A percentile compares a stretch with the other conserved stretches of the same genome.
phyloP scores from a whole-genome alignment of 2,888 invertebrate species.

The Oligia latruncula region DNA sequence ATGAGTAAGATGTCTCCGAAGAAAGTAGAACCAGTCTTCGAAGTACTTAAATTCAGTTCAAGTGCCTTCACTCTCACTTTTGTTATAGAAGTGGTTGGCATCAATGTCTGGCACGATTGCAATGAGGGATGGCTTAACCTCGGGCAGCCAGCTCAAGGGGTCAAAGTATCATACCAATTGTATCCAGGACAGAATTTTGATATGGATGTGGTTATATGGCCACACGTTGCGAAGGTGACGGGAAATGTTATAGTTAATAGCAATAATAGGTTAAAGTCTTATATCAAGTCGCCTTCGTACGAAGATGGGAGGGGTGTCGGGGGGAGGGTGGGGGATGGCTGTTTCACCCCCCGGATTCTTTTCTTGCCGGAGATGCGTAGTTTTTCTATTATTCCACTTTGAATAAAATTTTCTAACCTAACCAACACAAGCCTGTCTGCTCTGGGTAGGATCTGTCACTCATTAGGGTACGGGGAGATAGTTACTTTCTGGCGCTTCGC shows the following conservation, averaged over 20 bases:
- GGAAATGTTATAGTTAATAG: not conserved
- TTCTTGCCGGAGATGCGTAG: too few species aligned
- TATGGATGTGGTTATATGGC: constrained; percentile 83
- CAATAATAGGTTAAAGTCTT: too few species aligned
- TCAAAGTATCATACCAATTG: constrained; percentile 77
- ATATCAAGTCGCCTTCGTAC: too few species aligned
- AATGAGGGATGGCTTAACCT: constrained; percentile 79
- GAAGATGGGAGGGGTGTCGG: too few species aligned
- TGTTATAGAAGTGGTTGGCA: constrained; percentile 80
- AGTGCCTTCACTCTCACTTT: constrained; percentile 83
- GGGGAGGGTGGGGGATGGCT: too few species aligned
- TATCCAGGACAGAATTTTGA: constrained; percentile 80
- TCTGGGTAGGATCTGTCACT: too few species aligned
- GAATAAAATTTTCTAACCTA: too few species aligned
- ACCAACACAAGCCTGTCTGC: too few species aligned
- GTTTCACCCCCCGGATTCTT: too few species aligned
- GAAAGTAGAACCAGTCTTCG: constrained; percentile 8
- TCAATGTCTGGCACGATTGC: constrained; percentile 81
- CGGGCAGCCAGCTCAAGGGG: constrained; percentile 66
- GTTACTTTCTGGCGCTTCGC: too few species aligned
- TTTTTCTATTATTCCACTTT: too few species aligned
- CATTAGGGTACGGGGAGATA: too few species aligned
- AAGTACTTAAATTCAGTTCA: constrained; percentile 57
- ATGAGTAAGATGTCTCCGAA: not conserved
- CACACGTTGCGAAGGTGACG: constrained; percentile 82